These are phyloP conservation scores for Rhabdornis inornatus DNA, from an alignment of 2,113 vertebrate species.

Conservation along the genomic window DNA sequence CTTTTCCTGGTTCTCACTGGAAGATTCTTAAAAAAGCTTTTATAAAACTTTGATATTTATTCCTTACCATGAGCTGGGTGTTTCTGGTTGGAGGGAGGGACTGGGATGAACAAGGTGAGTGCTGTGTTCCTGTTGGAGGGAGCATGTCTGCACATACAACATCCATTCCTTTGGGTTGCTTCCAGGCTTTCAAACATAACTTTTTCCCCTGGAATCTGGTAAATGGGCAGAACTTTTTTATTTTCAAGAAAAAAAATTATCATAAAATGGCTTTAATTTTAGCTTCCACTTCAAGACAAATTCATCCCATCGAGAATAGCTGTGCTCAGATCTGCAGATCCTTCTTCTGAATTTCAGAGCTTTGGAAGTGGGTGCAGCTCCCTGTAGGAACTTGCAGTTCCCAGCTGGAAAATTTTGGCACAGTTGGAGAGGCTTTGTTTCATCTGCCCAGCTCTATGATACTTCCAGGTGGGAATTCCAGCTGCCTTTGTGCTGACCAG, in stretches of 20 bases:
- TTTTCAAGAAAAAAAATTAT: background rate
- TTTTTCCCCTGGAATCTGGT: background rate
- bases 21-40: background rate
- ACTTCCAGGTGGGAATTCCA: background rate
- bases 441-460: background rate
- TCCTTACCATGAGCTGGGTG: background rate
- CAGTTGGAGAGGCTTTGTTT: background rate
- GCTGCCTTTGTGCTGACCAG: background rate
- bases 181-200: background rate
- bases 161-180: background rate
- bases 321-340: background rate
- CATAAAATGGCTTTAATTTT: background rate
- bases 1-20: background rate
- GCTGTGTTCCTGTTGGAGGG: background rate
- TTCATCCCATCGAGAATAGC: background rate
- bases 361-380: background rate
- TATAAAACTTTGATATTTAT: background rate
- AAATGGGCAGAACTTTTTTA: background rate
- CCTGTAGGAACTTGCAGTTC: conserved; percentile 8
- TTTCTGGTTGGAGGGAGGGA: background rate
- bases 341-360: background rate
- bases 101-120: background rate
- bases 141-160: background rate
- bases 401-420: background rate
- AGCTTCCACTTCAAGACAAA: accelerated